Evolutionary conservation across 2,113 vertebrate species (phyloP).

Genomic region (Furnarius figulus): DNA sequence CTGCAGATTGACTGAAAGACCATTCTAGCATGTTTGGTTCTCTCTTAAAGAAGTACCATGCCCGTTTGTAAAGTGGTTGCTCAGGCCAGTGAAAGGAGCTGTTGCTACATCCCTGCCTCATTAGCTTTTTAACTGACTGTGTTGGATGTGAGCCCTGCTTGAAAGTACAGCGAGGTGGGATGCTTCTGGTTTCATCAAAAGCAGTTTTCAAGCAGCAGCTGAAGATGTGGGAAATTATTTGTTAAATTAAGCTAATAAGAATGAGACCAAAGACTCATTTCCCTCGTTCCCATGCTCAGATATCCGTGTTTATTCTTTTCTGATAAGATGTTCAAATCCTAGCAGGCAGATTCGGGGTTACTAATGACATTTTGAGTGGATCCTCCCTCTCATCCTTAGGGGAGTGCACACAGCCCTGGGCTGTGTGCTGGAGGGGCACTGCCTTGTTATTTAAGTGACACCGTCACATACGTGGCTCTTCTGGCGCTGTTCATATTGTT

Average conservation of each 20-base stretch:
- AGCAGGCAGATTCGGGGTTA: not conserved
- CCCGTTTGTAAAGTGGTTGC: conserved; percentile 21
- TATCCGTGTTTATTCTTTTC: not conserved
- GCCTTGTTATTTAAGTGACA: not conserved
- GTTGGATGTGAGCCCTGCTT: not conserved
- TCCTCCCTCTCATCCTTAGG: not conserved
- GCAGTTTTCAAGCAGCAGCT: not conserved
- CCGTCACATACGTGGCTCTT: not conserved
- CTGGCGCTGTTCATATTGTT: not conserved
- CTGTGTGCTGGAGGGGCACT: not conserved
- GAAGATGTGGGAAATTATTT: not conserved
- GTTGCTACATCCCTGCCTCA: conserved; percentile 35
- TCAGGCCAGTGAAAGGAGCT: conserved; percentile 10
- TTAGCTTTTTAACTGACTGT: conserved; percentile 44
- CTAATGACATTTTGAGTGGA: not conserved
- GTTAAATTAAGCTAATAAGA: not conserved
- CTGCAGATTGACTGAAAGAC: conserved; percentile 2
- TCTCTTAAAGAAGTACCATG: not conserved
- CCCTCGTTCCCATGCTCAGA: not conserved
- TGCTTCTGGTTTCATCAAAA: conserved; percentile 6
- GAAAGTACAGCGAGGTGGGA: not conserved
- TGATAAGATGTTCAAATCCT: not conserved
- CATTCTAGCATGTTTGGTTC: not conserved
- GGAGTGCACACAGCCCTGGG: not conserved
- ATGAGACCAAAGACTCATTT: not conserved